Base-by-base conservation (phyloP, 2,113 vertebrate species). In the Corvus hawaiiensis region DNA sequence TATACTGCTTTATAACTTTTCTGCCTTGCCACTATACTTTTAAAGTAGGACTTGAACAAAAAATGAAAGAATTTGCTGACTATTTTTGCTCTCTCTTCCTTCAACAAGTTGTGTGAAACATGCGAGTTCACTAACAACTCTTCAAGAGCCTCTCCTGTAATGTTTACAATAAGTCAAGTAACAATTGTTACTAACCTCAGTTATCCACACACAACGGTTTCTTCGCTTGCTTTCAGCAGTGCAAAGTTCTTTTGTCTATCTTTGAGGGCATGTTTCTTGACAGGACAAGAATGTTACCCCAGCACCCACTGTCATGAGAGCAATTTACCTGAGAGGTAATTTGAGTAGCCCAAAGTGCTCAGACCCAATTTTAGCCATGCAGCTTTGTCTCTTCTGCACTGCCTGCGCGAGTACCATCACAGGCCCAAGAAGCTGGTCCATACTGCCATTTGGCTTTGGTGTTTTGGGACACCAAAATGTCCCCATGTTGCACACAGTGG, bases 401-500 rank as follows among this genome's bases (percentile, higher is more conserved):
- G 39, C 28, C 26, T 54, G 52, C 0, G 0, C 24, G 44, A 64
- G 19, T 28, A 37, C 13, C 43, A 33, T 17, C 41, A 67, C 11
- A 64, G 13, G 11, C 82, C 58, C 55, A 20, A 28, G 32, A 28
- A 23, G 17, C 28, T 46, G 68, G 8, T 37, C 73, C 30, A 21
- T 23, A 9, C 7, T 71, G 33, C 18, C 63, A 49, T 46, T 55
- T 66, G 33, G 13, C 27, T 75, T 75, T 48, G 56, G 13, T 52
- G 27, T 39, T n/a, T 73, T 81, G 64, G 15, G 46, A 52, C 19
- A 73, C 11, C 21, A 67, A 37, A 62, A 33, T 6, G 5, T 33
- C 12, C 33, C n/a, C 4, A 1, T 17, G 5, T 77, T 68, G 46
- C 55, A 52, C 5, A 13, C 5, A 37, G 37, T 48, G 18, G 52